These are phyloP conservation scores for Malurus alboscapulatus DNA, from an alignment of 2,113 vertebrate genomes.

Conservation along the genomic window DNA sequence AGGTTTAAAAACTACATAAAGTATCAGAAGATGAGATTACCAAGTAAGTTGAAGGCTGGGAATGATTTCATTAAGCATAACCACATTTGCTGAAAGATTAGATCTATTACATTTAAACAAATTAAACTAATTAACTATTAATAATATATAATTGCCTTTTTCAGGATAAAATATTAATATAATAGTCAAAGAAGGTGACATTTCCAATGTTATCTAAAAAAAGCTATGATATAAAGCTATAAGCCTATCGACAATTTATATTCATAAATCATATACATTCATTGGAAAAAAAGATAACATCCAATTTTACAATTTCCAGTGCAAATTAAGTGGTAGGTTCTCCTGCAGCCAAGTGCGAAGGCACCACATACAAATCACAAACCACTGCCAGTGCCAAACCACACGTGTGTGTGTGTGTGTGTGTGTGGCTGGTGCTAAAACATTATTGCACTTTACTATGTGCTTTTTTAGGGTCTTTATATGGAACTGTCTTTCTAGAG, in stretches of 20 bases:
- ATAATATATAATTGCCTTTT: background rate
- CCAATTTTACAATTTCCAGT: background rate
- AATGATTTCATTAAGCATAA: background rate
- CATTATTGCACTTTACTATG: background rate
- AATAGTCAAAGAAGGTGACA: background rate
- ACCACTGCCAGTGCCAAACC: background rate
- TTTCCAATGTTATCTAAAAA: background rate
- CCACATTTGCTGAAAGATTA: background rate
- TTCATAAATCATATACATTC: background rate
- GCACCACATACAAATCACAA: background rate
- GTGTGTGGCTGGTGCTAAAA: background rate
- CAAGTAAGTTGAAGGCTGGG: background rate
- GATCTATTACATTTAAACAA: background rate
- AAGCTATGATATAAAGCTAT: background rate
- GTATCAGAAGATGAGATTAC: background rate
- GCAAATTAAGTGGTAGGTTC: background rate
- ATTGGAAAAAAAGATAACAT: background rate
- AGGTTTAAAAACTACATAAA: background rate
- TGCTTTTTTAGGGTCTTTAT: background rate
- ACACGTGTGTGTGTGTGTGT: rapidly evolving
- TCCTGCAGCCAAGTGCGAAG: background rate
- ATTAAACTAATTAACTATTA: background rate
- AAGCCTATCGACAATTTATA: background rate
- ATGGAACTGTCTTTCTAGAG: background rate
- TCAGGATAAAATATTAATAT: background rate